These are phyloP conservation scores for Hydrotaea cyrtoneurina DNA, from an alignment of 2,888 invertebrate species.

Conservation along the genomic window DNA sequence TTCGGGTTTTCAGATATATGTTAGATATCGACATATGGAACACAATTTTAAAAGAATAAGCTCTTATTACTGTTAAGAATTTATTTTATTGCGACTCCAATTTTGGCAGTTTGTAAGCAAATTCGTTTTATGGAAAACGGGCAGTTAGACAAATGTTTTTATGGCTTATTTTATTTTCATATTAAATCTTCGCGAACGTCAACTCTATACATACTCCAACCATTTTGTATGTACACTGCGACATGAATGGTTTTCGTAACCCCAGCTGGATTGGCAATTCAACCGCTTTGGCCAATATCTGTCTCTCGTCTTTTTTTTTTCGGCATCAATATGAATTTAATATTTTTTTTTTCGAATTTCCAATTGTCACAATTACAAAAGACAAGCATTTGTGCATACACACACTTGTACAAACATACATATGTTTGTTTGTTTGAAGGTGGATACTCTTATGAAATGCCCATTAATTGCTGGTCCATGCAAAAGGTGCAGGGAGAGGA, in stretches of 20 bases:
- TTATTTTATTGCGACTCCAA: no score
- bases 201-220: no score
- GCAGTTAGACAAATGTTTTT: no score
- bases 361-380: conserved; percentile 6
- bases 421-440: background rate
- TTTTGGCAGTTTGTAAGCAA: no score
- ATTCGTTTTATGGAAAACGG: no score
- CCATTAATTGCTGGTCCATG: background rate
- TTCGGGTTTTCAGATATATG: no score
- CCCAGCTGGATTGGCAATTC: background rate
- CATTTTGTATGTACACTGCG: no score
- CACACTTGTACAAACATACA: background rate
- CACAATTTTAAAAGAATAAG: no score
- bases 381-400: background rate
- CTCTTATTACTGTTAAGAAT: no score
- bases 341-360: background rate
- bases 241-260: background rate
- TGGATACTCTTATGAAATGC: background rate
- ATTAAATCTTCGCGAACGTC: no score
- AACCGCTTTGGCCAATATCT: background rate
- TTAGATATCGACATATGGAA: no score
- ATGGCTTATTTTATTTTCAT: no score
- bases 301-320: background rate
- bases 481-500: background rate
- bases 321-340: background rate